Evolutionary conservation across 2,888 invertebrate species (phyloP).

Genomic region (Drosophila aldrichi): DNA sequence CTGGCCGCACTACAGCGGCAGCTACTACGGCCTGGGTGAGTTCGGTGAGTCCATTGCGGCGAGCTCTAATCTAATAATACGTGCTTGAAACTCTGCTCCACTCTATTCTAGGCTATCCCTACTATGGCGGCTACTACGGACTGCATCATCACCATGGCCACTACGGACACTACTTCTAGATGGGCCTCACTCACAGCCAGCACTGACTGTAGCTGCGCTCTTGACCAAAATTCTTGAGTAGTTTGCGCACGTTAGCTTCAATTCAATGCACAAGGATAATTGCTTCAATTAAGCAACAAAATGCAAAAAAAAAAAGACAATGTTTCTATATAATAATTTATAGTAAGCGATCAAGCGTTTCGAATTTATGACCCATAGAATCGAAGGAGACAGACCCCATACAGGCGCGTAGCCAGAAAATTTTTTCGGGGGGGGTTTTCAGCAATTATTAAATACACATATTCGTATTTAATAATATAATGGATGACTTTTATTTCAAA

Average conservation of each 20-base stretch:
- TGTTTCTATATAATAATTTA: slow-evolving; percentile 41
- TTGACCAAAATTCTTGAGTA: slow-evolving; percentile 53
- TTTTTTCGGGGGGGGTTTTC: no score
- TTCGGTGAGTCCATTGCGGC: slow-evolving; percentile 29
- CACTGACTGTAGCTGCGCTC: slow-evolving; percentile 38
- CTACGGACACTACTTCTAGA: slow-evolving; percentile 82
- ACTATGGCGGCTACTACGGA: slow-evolving; percentile 82
- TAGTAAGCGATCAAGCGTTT: slow-evolving; percentile 29
- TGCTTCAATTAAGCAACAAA: slow-evolving; percentile 75
- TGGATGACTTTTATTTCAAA: no score
- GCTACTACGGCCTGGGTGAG: slow-evolving; percentile 78
- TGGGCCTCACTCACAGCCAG: slow-evolving; percentile 4
- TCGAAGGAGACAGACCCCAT: slow-evolving; percentile 10
- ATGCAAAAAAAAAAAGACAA: slow-evolving; percentile 39
- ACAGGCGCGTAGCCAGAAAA: no score
- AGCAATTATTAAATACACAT: no score
- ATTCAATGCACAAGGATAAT: slow-evolving; percentile 70
- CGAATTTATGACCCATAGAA: slow-evolving; percentile 36
- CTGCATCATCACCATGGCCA: slow-evolving; percentile 72
- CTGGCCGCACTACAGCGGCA: slow-evolving; percentile 74
- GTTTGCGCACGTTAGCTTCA: slow-evolving; percentile 64
- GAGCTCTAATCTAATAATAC: not conserved
- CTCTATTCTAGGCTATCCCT: slow-evolving; percentile 64
- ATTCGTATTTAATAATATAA: no score
- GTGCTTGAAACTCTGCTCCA: not conserved